Evolutionary conservation across 35 echinoderm and acorn worm species (phyloP), one percentile per base, ranked within the genome.

Genomic region (Heliocidaris erythrogramma): DNA sequence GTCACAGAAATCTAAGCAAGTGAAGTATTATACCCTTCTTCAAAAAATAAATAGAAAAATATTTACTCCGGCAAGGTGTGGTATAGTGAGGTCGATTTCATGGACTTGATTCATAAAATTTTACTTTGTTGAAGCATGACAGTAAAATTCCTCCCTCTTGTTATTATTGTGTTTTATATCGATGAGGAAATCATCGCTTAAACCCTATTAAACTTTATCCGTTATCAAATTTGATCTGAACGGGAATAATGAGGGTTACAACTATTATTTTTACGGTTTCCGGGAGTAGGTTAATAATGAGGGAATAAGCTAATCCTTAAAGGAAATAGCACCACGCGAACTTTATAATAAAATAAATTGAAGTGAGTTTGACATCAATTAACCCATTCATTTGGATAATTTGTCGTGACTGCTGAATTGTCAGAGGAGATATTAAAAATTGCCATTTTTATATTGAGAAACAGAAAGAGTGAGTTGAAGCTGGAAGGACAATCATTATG

Each of bases 331-430:
- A 78, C 65, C 65, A 78, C 65, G 65, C 65, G 65, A 78, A 78
- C 65, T 78, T 78, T 21, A 78, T 78, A 7, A 78, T 78, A 78
- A 78, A 78, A 18, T 27, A 78, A 78, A 27, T 78, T 78, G 27
- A 78, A 78, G 65, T 27, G 21, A 78, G 65, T 78, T 78, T 78
- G 65, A 78, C 65, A 78, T 78, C 65, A 78, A 78, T 78, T 78
- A 78, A 78, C 65, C 65, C 65, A 24, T n/a, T 6, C 65, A 78
- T 78, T 78, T 78, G 18, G 65, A 78, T 78, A 78, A 78, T 78
- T 78, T 78, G 18, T n/a, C 21, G 21, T 78, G 18, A 78, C 65
- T 78, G 21, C 21, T 78, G 65, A 78, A 78, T 78, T 78, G n/a
- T 78, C 65, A 27, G 27, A 78, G 65, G 65, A n/a, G 27, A 78